Percentiles rank a stretch among this genome's conserved stretches.
Conservation (phyloP, 2,888 invertebrate species). For the Acronicta psi region DNA sequence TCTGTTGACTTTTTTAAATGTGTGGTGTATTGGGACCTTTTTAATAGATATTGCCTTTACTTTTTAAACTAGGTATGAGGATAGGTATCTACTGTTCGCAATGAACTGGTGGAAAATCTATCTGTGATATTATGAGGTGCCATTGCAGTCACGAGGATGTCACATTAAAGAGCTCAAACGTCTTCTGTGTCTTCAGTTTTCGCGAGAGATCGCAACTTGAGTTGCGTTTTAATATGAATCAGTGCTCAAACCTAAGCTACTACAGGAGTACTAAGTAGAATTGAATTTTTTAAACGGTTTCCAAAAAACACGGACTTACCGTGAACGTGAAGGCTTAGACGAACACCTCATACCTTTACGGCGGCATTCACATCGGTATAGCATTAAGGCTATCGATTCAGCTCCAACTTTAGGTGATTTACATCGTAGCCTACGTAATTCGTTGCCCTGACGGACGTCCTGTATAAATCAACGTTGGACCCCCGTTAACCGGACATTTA, state of each 20-base stretch:
- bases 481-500: conserved; percentile 88
- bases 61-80: too few species aligned
- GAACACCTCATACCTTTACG: conserved; percentile 37
- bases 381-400: conserved; percentile 79
- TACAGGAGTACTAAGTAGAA: too few species aligned
- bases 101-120: too few species aligned
- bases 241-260: too few species aligned
- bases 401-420: conserved; percentile 80
- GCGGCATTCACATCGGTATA: conserved; percentile 59
- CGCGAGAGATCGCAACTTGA: too few species aligned
- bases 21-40: conserved; percentile 32
- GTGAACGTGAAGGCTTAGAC: conserved; percentile 15
- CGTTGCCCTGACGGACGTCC: conserved; percentile 84
- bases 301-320: neutral
- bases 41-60: conserved; percentile 8
- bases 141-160: too few species aligned
- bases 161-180: too few species aligned
- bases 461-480: conserved; percentile 87
- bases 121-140: too few species aligned
- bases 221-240: too few species aligned
- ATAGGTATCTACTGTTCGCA: too few species aligned
- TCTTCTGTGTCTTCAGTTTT: too few species aligned
- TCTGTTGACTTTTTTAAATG: conserved; percentile 58
- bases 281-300: neutral
- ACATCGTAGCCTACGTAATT: conserved; percentile 85